Evolutionary conservation across 2,113 vertebrate genomes (phyloP).

Genomic region (Mustelus asterias): DNA sequence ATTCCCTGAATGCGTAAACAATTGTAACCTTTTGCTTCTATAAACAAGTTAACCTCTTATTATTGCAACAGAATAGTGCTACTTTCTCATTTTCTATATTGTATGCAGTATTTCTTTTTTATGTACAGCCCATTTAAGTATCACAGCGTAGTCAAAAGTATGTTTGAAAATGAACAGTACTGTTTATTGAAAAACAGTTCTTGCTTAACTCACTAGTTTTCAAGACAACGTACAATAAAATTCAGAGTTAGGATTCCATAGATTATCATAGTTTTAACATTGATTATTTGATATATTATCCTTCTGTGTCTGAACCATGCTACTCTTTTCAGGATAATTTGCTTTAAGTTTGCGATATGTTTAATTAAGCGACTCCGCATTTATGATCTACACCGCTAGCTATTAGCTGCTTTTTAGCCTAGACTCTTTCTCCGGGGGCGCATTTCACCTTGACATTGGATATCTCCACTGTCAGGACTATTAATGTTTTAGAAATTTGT

Average conservation of each 20-base stretch:
- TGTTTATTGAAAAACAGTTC: not conserved
- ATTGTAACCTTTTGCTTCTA: not conserved
- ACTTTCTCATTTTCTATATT: not conserved
- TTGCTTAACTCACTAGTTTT: not conserved
- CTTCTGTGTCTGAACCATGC: not conserved
- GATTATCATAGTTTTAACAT: not conserved
- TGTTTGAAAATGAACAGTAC: not conserved
- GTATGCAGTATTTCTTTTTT: not conserved
- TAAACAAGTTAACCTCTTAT: not conserved
- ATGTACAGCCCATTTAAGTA: not conserved
- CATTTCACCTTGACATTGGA: not conserved
- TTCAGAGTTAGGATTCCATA: not conserved
- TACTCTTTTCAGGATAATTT: constrained; percentile 17
- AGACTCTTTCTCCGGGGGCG: not conserved
- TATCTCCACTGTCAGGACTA: not conserved
- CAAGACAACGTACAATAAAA: not conserved
- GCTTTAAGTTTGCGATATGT: not conserved
- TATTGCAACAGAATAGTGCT: not conserved
- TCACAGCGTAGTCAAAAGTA: not conserved
- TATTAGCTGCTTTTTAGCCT: not conserved
- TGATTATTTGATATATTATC: not conserved
- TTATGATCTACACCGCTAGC: not conserved
- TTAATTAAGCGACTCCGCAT: not conserved
- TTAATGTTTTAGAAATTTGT: not conserved
- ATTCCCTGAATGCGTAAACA: not conserved